Evolutionary conservation across 2,797 vertebrate species (phyloP), one percentile per base, ranked within the genome.

Genomic region (Meriones psammophilus): DNA sequence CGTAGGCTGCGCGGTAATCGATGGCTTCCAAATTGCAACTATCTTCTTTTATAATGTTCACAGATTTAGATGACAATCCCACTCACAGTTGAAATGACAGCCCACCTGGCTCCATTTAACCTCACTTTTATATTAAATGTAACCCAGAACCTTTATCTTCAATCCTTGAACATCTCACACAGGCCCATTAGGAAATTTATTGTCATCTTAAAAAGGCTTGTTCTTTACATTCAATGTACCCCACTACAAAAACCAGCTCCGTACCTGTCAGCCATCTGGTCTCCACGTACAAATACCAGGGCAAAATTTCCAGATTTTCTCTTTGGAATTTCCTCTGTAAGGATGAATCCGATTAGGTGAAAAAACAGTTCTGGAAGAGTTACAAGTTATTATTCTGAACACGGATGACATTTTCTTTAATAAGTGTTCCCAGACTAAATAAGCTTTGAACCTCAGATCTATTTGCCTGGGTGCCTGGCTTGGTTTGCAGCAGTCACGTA

Each of bases 241-340:
- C 98, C 96, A 78, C 97, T 98, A 97, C 96, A 98, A 97, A 98
- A 98, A 96, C 74, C 97, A 98, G 97, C 96, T 95, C 93, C 28
- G 98, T 98, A 98, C 98, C 98, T 98, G 98, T 95, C 96, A 92
- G 96, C 98, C 98, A 99, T 98, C 98, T 99, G 98, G 98, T 98
- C 97, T 95, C 93, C 95, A 96, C 95, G 97, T 92, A 86, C 96
- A 97, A 94, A 80, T 8, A 91, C 8, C 93, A 97, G 91, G 97
- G 98, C 98, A 98, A 98, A 98, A 98, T 97, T 97, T 98, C 97
- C 97, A 98, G 98, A 98, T 98, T 98, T 98, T 97, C 97, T 97
- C 97, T 97, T 98, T 96, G 97, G 97, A 96, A 92, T 98, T 97
- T 98, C 94, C 94, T 98, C 96, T 97, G 96, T 96, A 98, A 98